Evolutionary conservation across 2,113 vertebrate genomes (phyloP).

Genomic region (Odocoileus hemionus): DNA sequence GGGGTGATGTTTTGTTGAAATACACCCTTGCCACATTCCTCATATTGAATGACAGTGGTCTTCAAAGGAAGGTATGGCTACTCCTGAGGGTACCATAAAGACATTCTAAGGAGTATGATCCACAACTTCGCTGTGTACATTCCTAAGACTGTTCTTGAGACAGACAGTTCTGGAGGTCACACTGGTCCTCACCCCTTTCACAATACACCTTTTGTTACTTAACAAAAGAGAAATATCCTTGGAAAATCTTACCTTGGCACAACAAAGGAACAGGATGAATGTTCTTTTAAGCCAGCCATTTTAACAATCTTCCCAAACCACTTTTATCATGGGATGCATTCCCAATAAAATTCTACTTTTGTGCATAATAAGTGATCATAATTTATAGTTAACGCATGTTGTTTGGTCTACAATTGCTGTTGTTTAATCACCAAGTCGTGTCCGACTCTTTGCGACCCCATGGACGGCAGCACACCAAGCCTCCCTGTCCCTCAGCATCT

Average conservation of each 20-base stretch:
- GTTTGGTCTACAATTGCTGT: not conserved
- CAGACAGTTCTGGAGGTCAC: not conserved
- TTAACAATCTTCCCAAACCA: not conserved
- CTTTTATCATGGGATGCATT: not conserved
- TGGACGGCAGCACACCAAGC: not conserved
- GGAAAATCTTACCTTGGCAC: not conserved
- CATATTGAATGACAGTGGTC: not conserved
- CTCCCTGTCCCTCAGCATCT: not conserved
- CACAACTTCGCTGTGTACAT: not conserved
- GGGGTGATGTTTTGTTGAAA: not conserved
- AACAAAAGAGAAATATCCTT: not conserved
- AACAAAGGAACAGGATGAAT: not conserved
- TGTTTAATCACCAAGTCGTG: not conserved
- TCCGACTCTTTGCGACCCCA: not conserved
- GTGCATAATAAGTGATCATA: not conserved
- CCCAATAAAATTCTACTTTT: not conserved
- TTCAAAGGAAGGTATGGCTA: not conserved
- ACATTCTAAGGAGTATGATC: not conserved
- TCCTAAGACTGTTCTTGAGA: not conserved
- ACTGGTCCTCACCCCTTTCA: not conserved
- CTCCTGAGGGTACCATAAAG: not conserved
- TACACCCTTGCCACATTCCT: not conserved
- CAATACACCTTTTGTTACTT: not conserved
- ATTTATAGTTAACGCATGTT: not conserved
- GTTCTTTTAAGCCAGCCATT: not conserved